Evolutionary conservation across 2,888 invertebrate genomes (phyloP).

Genomic region (Drosophila borborema): DNA sequence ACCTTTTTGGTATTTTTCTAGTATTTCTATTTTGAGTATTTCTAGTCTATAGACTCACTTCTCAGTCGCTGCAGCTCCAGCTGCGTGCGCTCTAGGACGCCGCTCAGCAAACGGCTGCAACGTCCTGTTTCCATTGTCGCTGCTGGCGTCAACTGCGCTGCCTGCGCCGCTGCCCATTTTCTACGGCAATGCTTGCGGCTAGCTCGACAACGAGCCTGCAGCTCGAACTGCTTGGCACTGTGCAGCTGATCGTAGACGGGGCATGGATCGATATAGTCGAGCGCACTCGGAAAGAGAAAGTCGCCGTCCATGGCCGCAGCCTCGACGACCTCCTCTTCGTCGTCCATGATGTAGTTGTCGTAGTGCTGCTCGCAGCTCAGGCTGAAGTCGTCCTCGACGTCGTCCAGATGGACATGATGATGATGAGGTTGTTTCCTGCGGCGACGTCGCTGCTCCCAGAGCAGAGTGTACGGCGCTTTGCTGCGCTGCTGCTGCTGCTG

Average conservation of each 20-base stretch:
- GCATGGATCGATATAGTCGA: slow-evolving; percentile 63
- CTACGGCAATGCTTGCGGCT: slow-evolving; percentile 82
- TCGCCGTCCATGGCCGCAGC: slow-evolving; percentile 62
- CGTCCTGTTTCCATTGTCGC: slow-evolving; percentile 50
- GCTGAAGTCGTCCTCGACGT: slow-evolving; percentile 72
- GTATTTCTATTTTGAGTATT: background rate
- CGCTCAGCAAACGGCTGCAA: slow-evolving; percentile 80
- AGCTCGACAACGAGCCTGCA: slow-evolving; percentile 74
- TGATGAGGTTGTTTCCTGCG: slow-evolving; percentile 60
- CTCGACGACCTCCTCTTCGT: slow-evolving; percentile 50
- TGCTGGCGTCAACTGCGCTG: slow-evolving; percentile 20
- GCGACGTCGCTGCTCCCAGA: slow-evolving; percentile 55
- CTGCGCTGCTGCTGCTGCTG: slow-evolving; percentile 57
- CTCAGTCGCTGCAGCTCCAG: slow-evolving; percentile 83
- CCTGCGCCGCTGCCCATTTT: slow-evolving; percentile 77
- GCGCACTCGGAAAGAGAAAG: slow-evolving; percentile 64
- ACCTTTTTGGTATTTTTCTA: background rate
- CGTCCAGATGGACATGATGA: slow-evolving; percentile 66
- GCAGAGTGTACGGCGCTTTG: slow-evolving; percentile 64
- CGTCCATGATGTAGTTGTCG: slow-evolving; percentile 63
- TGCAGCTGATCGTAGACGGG: slow-evolving; percentile 70
- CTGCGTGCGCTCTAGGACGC: slow-evolving; percentile 82
- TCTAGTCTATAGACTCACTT: slow-evolving; percentile 75
- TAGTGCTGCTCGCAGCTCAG: slow-evolving; percentile 57
- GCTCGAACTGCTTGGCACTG: slow-evolving; percentile 79